phyloP scores from a whole-genome alignment of 2,113 vertebrate species.

The Capreolus pygargus region DNA sequence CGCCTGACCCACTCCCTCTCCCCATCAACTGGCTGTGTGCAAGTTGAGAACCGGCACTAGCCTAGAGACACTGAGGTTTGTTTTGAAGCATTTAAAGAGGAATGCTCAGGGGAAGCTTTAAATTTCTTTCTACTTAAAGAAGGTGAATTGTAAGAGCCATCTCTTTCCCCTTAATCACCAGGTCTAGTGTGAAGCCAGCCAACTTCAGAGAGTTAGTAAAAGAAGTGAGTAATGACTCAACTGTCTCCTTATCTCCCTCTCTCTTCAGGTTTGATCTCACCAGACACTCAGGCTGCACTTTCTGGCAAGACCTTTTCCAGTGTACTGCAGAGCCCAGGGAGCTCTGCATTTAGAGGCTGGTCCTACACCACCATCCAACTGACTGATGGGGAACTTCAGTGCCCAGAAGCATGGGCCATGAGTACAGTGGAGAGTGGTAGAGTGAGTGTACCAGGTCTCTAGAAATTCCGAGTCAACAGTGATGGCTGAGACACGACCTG shows the following conservation, averaged over 20 bases:
- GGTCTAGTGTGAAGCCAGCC: constrained; percentile 29
- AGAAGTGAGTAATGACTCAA: constrained; percentile 37
- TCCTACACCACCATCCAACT: background rate
- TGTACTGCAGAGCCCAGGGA: background rate
- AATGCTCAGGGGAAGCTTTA: constrained; percentile 50
- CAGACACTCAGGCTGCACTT: background rate
- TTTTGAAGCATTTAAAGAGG: constrained; percentile 29
- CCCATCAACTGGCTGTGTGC: background rate
- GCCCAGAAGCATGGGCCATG: background rate
- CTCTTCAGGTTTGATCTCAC: constrained; percentile 16
- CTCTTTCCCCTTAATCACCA: constrained; percentile 46
- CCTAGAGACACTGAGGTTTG: background rate
- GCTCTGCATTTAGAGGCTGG: background rate
- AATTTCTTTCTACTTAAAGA: constrained; percentile 40
- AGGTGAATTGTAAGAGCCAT: constrained; percentile 14
- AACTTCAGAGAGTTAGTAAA: constrained; percentile 50
- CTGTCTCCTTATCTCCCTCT: constrained; percentile 12
- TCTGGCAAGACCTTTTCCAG: background rate
- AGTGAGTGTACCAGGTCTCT: background rate
- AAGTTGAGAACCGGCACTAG: background rate
- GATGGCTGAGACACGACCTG: background rate
- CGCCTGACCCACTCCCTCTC: background rate
- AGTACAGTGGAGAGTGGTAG: background rate
- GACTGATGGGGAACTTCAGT: background rate
- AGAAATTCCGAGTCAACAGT: background rate